Percentiles rank a stretch among this genome's conserved stretches.
phyloP scores from a whole-genome alignment of 2,888 invertebrate species.

The Meiosimyza platycephala region DNA sequence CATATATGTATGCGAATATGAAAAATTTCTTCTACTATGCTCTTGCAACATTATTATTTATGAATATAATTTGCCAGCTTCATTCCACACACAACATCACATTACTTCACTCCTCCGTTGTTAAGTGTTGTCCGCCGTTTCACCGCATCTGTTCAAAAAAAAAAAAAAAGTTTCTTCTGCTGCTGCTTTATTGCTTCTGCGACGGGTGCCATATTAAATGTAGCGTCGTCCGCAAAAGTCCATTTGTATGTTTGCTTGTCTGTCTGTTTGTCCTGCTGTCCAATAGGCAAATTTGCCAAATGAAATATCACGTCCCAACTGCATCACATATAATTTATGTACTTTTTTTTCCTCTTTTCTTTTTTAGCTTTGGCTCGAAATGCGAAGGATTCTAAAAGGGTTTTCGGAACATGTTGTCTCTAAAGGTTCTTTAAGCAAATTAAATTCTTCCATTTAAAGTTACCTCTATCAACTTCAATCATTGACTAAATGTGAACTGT shows the following conservation, averaged over 20 bases:
- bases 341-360: slow-evolving; percentile 4
- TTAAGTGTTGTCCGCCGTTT: no score
- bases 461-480: neutral
- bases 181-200: neutral
- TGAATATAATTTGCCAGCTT: slow-evolving; percentile 35
- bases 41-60: slow-evolving; percentile 30
- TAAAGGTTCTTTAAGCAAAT: slow-evolving; percentile 28
- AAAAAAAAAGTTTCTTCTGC: no score
- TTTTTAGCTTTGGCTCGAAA: slow-evolving; percentile 36
- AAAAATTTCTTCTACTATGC: neutral
- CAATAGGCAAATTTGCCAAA: slow-evolving; percentile 34
- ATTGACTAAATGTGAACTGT: neutral
- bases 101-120: no score
- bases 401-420: slow-evolving; percentile 3
- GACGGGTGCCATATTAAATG: slow-evolving; percentile 6
- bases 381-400: slow-evolving; percentile 35
- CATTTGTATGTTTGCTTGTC: neutral
- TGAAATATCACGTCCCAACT: slow-evolving; percentile 29
- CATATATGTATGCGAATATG: neutral
- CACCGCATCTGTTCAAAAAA: slow-evolving; percentile 18
- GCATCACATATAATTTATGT: slow-evolving; percentile 20
- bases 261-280: slow-evolving; percentile 10
- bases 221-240: neutral
- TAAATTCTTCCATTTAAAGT: slow-evolving; percentile 7
- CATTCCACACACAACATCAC: neutral